A percentile compares a stretch with the other conserved stretches of the same genome.
These are phyloP conservation scores for Emberiza fucata DNA, from an alignment of 2,113 vertebrate species.

Conservation along the genomic window DNA sequence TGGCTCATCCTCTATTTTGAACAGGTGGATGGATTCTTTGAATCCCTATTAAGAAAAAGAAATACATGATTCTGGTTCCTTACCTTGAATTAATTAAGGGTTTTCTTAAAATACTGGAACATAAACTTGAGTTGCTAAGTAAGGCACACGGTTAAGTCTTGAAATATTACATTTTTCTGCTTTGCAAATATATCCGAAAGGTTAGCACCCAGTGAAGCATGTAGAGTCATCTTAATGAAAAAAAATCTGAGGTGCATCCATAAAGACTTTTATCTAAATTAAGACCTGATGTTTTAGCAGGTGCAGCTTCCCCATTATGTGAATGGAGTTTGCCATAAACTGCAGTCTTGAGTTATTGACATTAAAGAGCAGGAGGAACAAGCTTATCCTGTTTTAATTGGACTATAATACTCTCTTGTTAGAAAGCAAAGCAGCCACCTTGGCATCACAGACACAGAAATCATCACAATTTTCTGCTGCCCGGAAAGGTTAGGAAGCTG, in stretches of 20 bases:
- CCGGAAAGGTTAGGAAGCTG: background rate
- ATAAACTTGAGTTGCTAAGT: slow-evolving; percentile 32
- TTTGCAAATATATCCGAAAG: slow-evolving; percentile 26
- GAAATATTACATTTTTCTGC: slow-evolving; percentile 43
- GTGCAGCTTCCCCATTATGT: background rate
- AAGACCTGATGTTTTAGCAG: slow-evolving; percentile 23
- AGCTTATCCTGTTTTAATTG: slow-evolving; percentile 63
- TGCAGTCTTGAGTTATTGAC: slow-evolving; percentile 11
- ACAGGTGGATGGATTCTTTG: slow-evolving; percentile 36
- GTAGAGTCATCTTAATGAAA: background rate
- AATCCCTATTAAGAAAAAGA: slow-evolving; percentile 49
- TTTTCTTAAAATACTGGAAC: slow-evolving; percentile 60
- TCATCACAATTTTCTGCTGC: background rate
- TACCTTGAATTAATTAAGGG: slow-evolving; percentile 65
- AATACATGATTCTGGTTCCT: slow-evolving; percentile 12
- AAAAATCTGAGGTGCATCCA: background rate
- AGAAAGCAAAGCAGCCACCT: slow-evolving; percentile 48
- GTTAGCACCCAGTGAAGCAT: slow-evolving; percentile 3
- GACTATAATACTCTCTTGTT: slow-evolving; percentile 50
- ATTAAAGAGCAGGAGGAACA: slow-evolving; percentile 49
- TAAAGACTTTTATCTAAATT: background rate
- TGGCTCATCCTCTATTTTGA: slow-evolving; percentile 57
- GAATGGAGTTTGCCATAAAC: background rate
- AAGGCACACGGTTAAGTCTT: slow-evolving; percentile 27
- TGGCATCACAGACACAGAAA: slow-evolving; percentile 35